These are phyloP conservation scores for Orientallactaga sibirica DNA, from an alignment of 2,797 vertebrate genomes.

Conservation along the genomic window DNA sequence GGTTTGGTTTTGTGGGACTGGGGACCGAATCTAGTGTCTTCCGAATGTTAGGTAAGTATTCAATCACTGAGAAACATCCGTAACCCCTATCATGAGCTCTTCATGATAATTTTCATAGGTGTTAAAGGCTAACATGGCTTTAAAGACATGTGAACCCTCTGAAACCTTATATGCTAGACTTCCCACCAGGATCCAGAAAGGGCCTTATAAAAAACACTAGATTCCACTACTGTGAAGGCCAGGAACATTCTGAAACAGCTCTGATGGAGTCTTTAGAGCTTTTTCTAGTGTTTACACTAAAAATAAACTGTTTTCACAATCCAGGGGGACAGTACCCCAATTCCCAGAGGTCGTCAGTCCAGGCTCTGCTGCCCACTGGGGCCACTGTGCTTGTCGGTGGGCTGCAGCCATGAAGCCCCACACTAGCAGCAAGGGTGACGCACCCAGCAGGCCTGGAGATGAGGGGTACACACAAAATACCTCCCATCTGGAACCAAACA, in stretches of 20 bases:
- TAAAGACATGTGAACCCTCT: background rate
- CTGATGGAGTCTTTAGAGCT: background rate
- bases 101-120: background rate
- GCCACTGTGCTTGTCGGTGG: too few species aligned
- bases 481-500: background rate
- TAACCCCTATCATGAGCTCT: background rate
- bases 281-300: background rate
- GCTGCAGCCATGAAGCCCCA: background rate
- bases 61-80: background rate
- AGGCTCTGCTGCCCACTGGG: background rate
- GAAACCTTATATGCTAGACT: background rate
- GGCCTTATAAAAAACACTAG: background rate
- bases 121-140: background rate
- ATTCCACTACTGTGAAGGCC: background rate
- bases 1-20: background rate
- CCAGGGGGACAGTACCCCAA: background rate
- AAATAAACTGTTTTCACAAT: background rate
- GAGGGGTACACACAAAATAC: background rate
- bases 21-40: background rate
- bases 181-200: background rate
- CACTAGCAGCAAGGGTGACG: too few species aligned
- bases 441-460: background rate
- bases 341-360: background rate
- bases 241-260: background rate
- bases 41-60: background rate